These are phyloP conservation scores for Eupithecia vulgata DNA, from an alignment of 2,888 invertebrate genomes.

Conservation along the genomic window DNA sequence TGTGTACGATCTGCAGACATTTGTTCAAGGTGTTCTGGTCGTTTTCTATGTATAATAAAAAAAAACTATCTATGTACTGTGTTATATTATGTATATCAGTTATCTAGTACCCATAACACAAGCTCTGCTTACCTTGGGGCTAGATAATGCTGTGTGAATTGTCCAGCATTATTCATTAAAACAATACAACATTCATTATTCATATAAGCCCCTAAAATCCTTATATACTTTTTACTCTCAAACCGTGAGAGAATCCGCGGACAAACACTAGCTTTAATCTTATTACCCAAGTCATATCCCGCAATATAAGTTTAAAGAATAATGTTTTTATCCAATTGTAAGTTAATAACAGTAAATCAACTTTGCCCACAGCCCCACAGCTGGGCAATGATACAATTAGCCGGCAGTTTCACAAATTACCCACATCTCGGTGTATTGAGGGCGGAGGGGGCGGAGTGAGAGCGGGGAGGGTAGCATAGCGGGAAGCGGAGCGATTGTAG, in stretches of 20 bases:
- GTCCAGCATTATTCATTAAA: too few relatives aligned
- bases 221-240: background rate
- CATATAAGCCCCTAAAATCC: too few relatives aligned
- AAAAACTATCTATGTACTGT: too few relatives aligned
- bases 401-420: conserved; percentile 53
- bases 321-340: conserved; percentile 25
- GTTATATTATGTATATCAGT: too few relatives aligned
- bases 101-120: too few relatives aligned
- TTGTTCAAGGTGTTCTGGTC: too few relatives aligned
- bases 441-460: conserved; percentile 18
- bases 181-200: too few relatives aligned
- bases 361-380: conserved; percentile 37
- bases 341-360: conserved; percentile 38
- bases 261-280: background rate
- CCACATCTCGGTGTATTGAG: conserved; percentile 50
- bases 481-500: background rate
- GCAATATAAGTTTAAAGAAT: background rate
- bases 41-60: too few relatives aligned
- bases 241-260: background rate
- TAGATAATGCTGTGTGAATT: too few relatives aligned
- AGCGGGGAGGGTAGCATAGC: conserved; percentile 10
- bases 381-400: conserved; percentile 52
- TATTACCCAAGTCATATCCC: background rate
- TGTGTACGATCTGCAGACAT: too few relatives aligned
- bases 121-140: too few relatives aligned